These are phyloP conservation scores for Lochmaea capreae DNA, from an alignment of 2,888 invertebrate species.

Conservation along the genomic window DNA sequence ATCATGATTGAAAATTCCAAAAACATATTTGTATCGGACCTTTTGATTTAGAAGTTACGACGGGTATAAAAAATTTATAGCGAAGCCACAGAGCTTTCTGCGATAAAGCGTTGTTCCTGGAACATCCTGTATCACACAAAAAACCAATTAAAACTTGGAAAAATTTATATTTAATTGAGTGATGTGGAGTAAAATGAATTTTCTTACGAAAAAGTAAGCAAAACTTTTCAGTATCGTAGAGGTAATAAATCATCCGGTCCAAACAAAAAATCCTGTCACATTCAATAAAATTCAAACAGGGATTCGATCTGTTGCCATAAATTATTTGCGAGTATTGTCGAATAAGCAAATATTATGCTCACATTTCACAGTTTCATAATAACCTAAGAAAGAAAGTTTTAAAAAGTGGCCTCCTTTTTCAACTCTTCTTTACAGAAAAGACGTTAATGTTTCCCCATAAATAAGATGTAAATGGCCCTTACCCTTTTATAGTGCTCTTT, in stretches of 20 bases:
- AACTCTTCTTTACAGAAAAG: conserved; percentile 38
- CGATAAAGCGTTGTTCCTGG: no score
- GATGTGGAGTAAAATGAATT: no score
- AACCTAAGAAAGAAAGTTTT: conserved; percentile 25
- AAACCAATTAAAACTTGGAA: no score
- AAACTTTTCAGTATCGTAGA: not conserved
- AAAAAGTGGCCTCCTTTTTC: conserved; percentile 31
- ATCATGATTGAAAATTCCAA: no score
- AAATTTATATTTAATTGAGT: no score
- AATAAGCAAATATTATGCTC: conserved; percentile 31
- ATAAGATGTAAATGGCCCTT: conserved; percentile 48
- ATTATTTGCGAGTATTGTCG: conserved; percentile 16
- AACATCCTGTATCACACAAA: no score
- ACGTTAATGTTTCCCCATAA: conserved; percentile 46
- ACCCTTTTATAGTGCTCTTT: conserved; percentile 46
- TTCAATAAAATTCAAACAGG: conserved; percentile 24
- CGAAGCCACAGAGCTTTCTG: no score
- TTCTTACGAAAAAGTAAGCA: not conserved
- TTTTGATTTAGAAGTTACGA: no score
- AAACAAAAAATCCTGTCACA: conserved; percentile 13
- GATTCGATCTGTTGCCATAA: conserved; percentile 19
- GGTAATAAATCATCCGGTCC: not conserved
- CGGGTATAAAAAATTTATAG: no score
- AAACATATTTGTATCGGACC: no score
- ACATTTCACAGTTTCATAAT: conserved; percentile 24